Evolutionary conservation across 2,113 vertebrate species (phyloP).

Genomic region (Vidua macroura): DNA sequence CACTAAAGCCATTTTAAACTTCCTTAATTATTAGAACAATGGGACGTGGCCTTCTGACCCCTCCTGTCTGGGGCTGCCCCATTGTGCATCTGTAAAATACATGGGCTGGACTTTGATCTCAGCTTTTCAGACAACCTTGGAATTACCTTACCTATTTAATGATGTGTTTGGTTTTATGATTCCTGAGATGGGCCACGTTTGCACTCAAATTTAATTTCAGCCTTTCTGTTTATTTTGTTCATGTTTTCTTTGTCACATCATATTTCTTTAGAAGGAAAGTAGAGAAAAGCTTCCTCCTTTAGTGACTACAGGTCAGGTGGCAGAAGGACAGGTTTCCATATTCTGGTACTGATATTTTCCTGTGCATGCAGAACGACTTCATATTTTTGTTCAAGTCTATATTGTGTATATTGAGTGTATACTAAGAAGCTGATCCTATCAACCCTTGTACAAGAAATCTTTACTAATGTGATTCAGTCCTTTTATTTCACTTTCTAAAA

Average conservation of each 20-base stretch:
- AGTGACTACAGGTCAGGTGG: neutral
- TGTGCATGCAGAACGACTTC: neutral
- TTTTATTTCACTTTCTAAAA: conserved; percentile 50
- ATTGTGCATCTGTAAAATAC: neutral
- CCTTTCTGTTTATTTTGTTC: neutral
- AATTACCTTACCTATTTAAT: neutral
- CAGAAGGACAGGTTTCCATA: neutral
- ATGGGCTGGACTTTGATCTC: neutral
- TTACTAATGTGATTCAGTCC: conserved; percentile 22
- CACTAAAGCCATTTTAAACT: neutral
- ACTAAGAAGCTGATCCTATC: conserved; percentile 18
- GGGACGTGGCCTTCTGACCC: neutral
- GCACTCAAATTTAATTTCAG: neutral
- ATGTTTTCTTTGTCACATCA: neutral
- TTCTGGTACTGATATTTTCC: neutral
- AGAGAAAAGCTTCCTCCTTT: neutral
- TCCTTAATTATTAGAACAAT: neutral
- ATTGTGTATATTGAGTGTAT: neutral
- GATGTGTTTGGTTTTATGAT: neutral
- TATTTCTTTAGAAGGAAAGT: neutral
- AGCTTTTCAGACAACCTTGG: neutral
- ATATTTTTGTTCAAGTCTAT: neutral
- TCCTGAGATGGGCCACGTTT: neutral
- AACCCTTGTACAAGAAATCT: conserved; percentile 18
- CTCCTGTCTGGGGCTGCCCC: neutral